Evolutionary conservation across 2,888 invertebrate species (phyloP).

Genomic region (Iselma pallidipennis): DNA sequence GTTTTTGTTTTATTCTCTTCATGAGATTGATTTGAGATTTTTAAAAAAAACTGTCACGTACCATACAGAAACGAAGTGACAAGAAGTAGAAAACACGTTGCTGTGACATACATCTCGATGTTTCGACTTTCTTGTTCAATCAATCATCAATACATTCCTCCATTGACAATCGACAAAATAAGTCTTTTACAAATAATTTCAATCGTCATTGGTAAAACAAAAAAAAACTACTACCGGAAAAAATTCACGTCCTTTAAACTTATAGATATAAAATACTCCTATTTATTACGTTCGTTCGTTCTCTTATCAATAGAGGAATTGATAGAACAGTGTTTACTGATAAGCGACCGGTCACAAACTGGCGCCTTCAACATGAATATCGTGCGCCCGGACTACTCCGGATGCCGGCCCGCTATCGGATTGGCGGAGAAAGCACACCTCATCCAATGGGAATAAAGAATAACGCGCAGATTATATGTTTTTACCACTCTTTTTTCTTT

Average conservation of each 20-base stretch:
- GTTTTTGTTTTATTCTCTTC: not conserved
- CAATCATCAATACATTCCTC: constrained; percentile 30
- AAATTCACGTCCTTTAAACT: not conserved
- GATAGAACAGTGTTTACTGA: not conserved
- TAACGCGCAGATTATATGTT: constrained; percentile 43
- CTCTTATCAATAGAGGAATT: not conserved
- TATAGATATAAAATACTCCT: no score
- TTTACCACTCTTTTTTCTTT: not conserved
- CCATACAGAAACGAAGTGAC: constrained; percentile 45
- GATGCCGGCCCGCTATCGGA: constrained; percentile 36
- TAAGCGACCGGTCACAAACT: constrained; percentile 35
- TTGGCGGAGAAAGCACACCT: constrained; percentile 45
- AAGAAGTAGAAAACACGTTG: constrained; percentile 42
- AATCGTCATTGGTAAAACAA: not conserved
- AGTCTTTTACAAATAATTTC: not conserved
- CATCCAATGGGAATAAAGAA: constrained; percentile 45
- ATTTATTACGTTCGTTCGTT: not conserved
- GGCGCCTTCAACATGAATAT: constrained; percentile 30
- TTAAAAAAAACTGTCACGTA: constrained; percentile 37
- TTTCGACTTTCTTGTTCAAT: constrained; percentile 5
- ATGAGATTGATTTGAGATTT: constrained; percentile 3
- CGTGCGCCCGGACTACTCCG: constrained; percentile 25
- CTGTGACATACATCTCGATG: constrained; percentile 43
- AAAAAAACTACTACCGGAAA: not conserved
- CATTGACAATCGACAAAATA: constrained; percentile 16